Evolutionary conservation across 2,888 invertebrate species (phyloP), one percentile per base, ranked within the genome.

Genomic region (Antheraea yamamai): DNA sequence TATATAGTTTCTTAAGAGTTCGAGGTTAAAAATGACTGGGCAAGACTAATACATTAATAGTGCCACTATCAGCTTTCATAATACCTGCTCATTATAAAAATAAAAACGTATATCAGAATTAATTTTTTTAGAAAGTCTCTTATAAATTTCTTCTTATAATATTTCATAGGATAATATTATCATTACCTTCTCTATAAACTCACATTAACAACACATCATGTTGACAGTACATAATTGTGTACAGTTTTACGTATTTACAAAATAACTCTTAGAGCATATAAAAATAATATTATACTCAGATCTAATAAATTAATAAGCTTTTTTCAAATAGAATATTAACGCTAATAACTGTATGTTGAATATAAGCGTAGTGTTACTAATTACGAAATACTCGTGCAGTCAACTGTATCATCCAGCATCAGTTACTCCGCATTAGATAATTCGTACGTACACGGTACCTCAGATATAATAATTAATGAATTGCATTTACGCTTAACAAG

Each of bases 401-500:
- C 55, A 70, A 66, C 70, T 58, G 58, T 66, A 66, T 30, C 64
- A 30, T 66, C 39, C 58, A 70, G 10, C n/a, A 51, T 8, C 58
- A 58, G 8, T 14, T 51, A 61, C 75, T 75, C 3, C 30, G 30
- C 3, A 30, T 30, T 30, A 30, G 30, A 3, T 30, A 30, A 30
- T 30, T 73, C 71, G 14, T 35, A 61, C 55, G 39, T 74, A 72
- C 18, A 52, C 1, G 2, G 58, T 58, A 61, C 61, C 61, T 61
- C 23, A 61, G 12, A 61, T 3, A 23, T 61, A 61, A 23, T 23
- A 61, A 61, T 20, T n/a, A 61, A 75, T 77, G 52, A 76, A 78
- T 70, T 20, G 75, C 73, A 71, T 74, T 74, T 75, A 75, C 61
- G 74, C 74, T 72, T 58, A 75, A 72, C 64, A 72, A 76, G 75